Evolutionary conservation across 2,888 invertebrate genomes (phyloP).

Genomic region (Synanthedon tipuliformis): DNA sequence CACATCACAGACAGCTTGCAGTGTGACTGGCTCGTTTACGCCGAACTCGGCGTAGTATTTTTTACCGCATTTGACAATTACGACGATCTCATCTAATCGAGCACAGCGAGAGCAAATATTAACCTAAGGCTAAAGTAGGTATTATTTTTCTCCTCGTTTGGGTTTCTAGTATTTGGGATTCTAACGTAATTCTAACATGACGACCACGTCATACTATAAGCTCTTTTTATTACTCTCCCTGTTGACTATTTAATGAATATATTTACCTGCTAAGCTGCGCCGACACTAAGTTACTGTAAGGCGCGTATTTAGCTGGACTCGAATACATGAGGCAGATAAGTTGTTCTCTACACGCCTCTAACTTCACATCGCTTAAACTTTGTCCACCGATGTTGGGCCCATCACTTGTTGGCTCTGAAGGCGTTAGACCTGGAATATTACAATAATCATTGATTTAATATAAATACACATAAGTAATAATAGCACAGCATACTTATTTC

Average conservation of each 20-base stretch:
- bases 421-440: constrained; percentile 66
- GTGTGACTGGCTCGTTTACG: too few relatives aligned
- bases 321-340: constrained; percentile 90
- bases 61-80: too few relatives aligned
- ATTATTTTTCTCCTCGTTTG: too few relatives aligned
- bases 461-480: too few relatives aligned
- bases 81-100: too few relatives aligned
- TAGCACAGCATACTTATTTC: too few relatives aligned
- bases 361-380: constrained; percentile 64
- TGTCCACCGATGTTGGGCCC: constrained; percentile 36
- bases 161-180: too few relatives aligned
- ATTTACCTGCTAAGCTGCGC: constrained; percentile 86
- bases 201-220: not conserved
- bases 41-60: too few relatives aligned
- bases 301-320: constrained; percentile 88
- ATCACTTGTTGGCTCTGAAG: constrained; percentile 54
- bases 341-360: constrained; percentile 78
- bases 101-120: too few relatives aligned
- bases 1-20: too few relatives aligned
- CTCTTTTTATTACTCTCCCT: not conserved
- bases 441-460: too few relatives aligned
- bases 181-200: not conserved
- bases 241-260: not conserved
- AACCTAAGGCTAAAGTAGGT: too few relatives aligned
- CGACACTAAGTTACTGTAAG: constrained; percentile 88